Base-by-base conservation (phyloP, 2,888 invertebrate genomes). In the Theretra japonica region DNA sequence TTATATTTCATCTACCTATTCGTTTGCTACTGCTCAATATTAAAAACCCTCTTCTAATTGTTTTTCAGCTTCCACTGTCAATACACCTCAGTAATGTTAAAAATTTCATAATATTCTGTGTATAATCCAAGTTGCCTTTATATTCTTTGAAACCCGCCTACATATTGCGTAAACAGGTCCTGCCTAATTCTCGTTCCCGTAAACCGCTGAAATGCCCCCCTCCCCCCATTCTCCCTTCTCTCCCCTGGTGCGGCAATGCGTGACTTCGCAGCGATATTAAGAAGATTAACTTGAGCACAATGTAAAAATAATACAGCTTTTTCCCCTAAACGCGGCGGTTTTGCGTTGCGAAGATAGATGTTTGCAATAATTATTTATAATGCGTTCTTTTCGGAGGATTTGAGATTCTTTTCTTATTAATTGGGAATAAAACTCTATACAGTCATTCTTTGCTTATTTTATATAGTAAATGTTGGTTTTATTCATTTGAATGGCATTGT, bases 191-290 rank as follows among this genome's bases (percentile, higher is more conserved):
- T 48, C 65, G 41, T 41, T 21, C 15, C 65, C 65, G 41, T 65
- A 65, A 65, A 69, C 58, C 21, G n/a, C 2, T 59, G 7, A 23
- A 50, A 41, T 25, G 6, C 41, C 21, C 6, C 59, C 57, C 21
- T 17, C 33, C 57, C 68, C 59, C 70, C 72, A 2, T 28, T 28
- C n/a, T 2, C 59, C 60, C 21, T n/a, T 33, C 56, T 62, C 59
- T 70, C 71, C 17, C 28, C 25, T 73, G 25, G 74, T 74, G 76
- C 60, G 62, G 72, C 73, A 75, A 74, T 77, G 76, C 80, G 82
- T 82, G 80, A 78, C 80, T 76, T 76, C 75, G 76, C 77, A 73
- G 75, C 75, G 73, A 75, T 74, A 78, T 78, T 81, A 78, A 75
- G 78, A 71, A 79, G 78, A 81, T 81, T 79, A 81, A 77, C 76